Conservation (phyloP, 2,888 invertebrate genomes). For the Aphelenchoides bicaudatus region DNA sequence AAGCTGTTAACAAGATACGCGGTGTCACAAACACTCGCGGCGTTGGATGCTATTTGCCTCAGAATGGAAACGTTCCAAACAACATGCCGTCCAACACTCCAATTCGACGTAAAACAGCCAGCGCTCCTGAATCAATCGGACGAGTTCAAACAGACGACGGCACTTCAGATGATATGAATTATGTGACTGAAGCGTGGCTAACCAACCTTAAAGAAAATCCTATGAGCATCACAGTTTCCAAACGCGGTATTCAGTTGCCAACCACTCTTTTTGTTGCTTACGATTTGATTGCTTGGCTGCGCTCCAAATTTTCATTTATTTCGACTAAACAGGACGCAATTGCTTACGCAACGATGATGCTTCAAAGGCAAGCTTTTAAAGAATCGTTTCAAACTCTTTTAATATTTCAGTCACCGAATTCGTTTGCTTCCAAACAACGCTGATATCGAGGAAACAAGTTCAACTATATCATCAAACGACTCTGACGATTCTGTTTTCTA, state of each 20-base stretch:
- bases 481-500: slow-evolving; percentile 67
- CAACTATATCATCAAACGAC: slow-evolving; percentile 13
- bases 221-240: neutral
- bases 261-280: slow-evolving; percentile 40
- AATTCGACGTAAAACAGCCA: neutral
- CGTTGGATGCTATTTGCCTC: slow-evolving; percentile 8
- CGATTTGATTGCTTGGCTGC: slow-evolving; percentile 41
- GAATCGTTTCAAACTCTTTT: too few relatives aligned
- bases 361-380: too few relatives aligned
- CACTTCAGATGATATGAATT: slow-evolving; percentile 12
- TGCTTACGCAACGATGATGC: slow-evolving; percentile 9
- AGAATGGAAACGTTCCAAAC: neutral
- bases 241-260: slow-evolving; percentile 23
- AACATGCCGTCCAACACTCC: neutral
- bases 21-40: too few relatives aligned
- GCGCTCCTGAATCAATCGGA: neutral
- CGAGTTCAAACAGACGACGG: neutral
- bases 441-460: neutral
- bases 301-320: neutral
- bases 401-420: slow-evolving; percentile 1
- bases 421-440: neutral
- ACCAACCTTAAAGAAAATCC: neutral
- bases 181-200: slow-evolving; percentile 14
- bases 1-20: slow-evolving; percentile 32
- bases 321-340: neutral